A percentile compares a stretch with the other conserved stretches of the same genome.
These are phyloP conservation scores for Lathronympha strigana DNA, from an alignment of 2,888 invertebrate species.

Conservation along the genomic window DNA sequence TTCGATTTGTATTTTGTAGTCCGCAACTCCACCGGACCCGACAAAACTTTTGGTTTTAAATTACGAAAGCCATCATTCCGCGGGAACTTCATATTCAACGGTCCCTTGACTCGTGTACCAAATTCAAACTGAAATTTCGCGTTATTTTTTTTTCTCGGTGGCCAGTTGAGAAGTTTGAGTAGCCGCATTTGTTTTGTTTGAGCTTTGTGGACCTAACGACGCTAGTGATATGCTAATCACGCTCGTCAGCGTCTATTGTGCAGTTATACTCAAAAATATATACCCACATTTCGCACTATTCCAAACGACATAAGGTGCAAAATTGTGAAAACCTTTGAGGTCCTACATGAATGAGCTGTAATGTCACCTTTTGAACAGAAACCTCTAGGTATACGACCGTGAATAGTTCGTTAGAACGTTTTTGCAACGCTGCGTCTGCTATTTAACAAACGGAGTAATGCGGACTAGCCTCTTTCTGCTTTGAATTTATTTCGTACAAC, in stretches of 20 bases:
- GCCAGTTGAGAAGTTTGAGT: conserved; percentile 45
- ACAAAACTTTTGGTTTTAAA: conserved; percentile 36
- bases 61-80: conserved; percentile 35
- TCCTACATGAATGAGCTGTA: conserved; percentile 27
- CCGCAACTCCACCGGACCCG: conserved; percentile 20
- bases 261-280: not conserved
- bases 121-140: conserved; percentile 42
- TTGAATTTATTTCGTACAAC: conserved; percentile 28
- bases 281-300: not conserved
- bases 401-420: conserved; percentile 59
- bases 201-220: conserved; percentile 55
- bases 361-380: conserved; percentile 53
- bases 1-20: conserved; percentile 18
- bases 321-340: not conserved
- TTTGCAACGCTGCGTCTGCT: conserved; percentile 21
- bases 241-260: conserved; percentile 71
- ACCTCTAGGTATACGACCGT: conserved; percentile 43
- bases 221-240: conserved; percentile 68
- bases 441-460: conserved; percentile 34
- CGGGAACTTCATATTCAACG: conserved; percentile 30
- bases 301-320: not conserved
- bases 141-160: conserved; percentile 42
- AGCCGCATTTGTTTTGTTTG: conserved; percentile 52
- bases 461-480: conserved; percentile 21
- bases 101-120: conserved; percentile 39